Base-by-base conservation (phyloP, 2,888 invertebrate genomes). In the Mellilla xanthometata region DNA sequence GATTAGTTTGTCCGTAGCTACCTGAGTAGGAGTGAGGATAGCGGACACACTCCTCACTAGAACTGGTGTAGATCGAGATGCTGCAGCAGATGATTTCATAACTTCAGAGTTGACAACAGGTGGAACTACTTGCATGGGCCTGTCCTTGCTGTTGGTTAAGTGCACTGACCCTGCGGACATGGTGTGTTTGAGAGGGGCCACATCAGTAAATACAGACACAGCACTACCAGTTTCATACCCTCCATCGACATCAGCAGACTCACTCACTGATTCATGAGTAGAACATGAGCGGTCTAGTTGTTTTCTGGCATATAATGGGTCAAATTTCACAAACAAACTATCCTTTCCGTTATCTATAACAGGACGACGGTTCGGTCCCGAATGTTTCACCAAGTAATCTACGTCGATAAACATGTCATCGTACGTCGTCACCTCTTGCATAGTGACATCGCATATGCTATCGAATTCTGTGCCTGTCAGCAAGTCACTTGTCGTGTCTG, bases 291-390 rank as follows among this genome's bases (percentile, higher is more conserved):
- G 62, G 31, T 68, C 66, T 13, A 65, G 53, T 41, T 69, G 72
- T 31, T 66, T 66, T 5, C 8, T n/a, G 8, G 87, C 76, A 63
- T 86, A 87, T 13, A 92, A 61, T 2, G 92, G 92, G 65, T 93
- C 93, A 60, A 92, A 93, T 58, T 91, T 94, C 6, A 93, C 91
- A 76, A 93, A 94, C 32, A 94, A 81, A 40, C 94, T 94, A 67
- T 94, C 92, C 47, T 93, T 91, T 48, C 84, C 72, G 44, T 81
- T 71, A 60, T 87, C 87, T 47, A 83, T 65, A 22, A 68, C 59
- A 35, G 72, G 68, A 43, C 80, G 74, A 11, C 74, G 65, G 60
- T 80, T 76, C 3, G 88, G 77, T 64, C 85, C 77, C 2, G 85
- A 76, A 56, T 89, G 90, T 51, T 84, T 84, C 24, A 90, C 78